Conservation (phyloP, 2,888 invertebrate genomes). For the Campoplex nolae region DNA sequence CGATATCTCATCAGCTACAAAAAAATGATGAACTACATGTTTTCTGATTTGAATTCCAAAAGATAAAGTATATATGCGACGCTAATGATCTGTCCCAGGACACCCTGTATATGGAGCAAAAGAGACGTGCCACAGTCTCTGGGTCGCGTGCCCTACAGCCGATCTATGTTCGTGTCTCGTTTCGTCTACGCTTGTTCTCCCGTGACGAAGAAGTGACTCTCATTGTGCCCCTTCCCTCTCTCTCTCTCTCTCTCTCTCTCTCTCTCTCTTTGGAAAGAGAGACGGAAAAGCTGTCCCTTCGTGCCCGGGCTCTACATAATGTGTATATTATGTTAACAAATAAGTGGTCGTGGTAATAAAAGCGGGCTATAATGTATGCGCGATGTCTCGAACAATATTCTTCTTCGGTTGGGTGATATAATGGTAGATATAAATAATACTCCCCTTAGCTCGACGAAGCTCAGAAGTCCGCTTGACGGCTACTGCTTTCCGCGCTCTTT, state of each 20-base stretch:
- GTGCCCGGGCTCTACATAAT: slow-evolving; percentile 73
- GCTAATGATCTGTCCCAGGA: not conserved
- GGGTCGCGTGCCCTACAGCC: slow-evolving; percentile 62
- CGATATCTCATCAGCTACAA: too few relatives aligned
- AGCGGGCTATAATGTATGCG: slow-evolving; percentile 81
- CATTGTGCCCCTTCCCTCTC: not conserved
- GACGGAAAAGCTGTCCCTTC: not conserved
- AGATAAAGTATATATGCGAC: not conserved
- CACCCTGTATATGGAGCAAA: not conserved
- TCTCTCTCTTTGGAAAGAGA: slow-evolving; percentile 18
- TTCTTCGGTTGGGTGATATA: slow-evolving; percentile 79
- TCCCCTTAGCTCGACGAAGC: slow-evolving; percentile 72
- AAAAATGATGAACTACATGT: not conserved
- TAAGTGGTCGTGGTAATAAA: slow-evolving; percentile 83
- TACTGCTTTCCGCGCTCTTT: slow-evolving; percentile 25
- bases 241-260: slow-evolving; percentile 1
- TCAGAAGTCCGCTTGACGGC: slow-evolving; percentile 49
- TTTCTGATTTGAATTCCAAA: not conserved
- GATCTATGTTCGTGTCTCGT: slow-evolving; percentile 32
- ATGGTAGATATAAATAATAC: slow-evolving; percentile 82
- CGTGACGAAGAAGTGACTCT: slow-evolving; percentile 1
- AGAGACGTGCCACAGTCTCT: slow-evolving; percentile 34
- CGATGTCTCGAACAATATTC: slow-evolving; percentile 83
- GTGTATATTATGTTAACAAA: slow-evolving; percentile 84
- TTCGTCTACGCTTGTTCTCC: slow-evolving; percentile 29